Evolutionary conservation across 2,888 invertebrate genomes (phyloP), one percentile per base, ranked within the genome.

Genomic region (Iphiclides podalirius): DNA sequence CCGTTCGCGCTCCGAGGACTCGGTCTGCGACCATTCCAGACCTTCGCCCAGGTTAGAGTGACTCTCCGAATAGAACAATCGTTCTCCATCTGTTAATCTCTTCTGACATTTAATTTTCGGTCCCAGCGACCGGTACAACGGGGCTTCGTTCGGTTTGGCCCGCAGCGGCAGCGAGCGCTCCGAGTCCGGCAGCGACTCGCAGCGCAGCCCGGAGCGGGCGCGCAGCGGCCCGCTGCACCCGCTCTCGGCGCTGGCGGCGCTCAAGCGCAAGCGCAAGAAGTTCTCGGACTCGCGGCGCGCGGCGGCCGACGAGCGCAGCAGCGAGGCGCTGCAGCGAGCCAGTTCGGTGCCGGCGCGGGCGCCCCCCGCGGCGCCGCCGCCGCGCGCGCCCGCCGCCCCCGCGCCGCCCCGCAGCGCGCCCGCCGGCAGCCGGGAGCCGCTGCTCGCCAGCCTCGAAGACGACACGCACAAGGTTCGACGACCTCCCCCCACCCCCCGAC

Each of bases 181-280:
- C 15, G 93, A 93, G 59, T 93, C 93, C 34, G 92, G 92, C 52
- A 91, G 92, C 56, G 94, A 93, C 70, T 93, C 93, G 14, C 93
- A 93, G 72, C 92, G 93, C 49, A 93, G 93, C 59, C 76, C 82
- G 31, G 83, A 84, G 67, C 78, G 84, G 26, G 62, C 46, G 45
- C 53, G 55, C 58, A 59, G 67, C 53, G 72, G 77, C 4, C 76
- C 83, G 57, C 71, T 78, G 64, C 82, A 77, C 57, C 82, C 86
- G 66, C 73, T 92, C 46, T 80, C 90, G 17, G 94, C 94, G 45
- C 86, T 95, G 55, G 94, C 94, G 1, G 92, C 94, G 15, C 89
- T 95, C 47, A 93, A 93, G 72, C 92, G 93, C 70, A 95, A 95
- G 77, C 91, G 95, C 57, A 95, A 95, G 80, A 95, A 95, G 75